Evolutionary conservation across 2,113 vertebrate species (phyloP).

Genomic region (Todiramphus saurophagus): DNA sequence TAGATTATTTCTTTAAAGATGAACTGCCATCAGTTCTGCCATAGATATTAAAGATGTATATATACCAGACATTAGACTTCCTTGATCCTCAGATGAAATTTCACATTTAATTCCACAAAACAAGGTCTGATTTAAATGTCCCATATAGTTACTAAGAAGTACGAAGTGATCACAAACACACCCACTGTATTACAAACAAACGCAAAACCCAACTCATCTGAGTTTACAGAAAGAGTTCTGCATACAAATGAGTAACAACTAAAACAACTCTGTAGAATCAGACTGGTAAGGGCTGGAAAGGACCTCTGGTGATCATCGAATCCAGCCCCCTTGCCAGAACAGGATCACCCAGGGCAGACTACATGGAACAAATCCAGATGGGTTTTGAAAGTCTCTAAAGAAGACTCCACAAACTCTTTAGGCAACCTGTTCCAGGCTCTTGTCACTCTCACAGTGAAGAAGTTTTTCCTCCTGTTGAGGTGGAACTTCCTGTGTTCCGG

Average conservation of each 20-base stretch:
- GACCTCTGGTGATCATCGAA: too few species aligned
- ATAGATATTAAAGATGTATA: neutral
- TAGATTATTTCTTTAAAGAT: neutral
- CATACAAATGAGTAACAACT: neutral
- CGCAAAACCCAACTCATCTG: neutral
- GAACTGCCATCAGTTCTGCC: neutral
- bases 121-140: neutral
- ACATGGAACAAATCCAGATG: too few species aligned
- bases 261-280: neutral
- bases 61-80: neutral
- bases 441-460: too few species aligned
- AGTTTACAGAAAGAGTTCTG: neutral
- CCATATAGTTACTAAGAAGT: neutral
- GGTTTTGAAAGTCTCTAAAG: too few species aligned
- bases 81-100: neutral
- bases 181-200: neutral
- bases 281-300: too few species aligned
- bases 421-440: too few species aligned
- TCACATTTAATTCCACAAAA: neutral
- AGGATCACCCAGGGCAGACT: too few species aligned
- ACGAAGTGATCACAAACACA: neutral
- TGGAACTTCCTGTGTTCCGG: too few species aligned
- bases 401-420: too few species aligned
- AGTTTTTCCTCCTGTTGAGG: too few species aligned
- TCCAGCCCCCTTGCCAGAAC: too few species aligned